A percentile compares a stretch with the other conserved stretches of the same genome.
These are phyloP conservation scores for sheep (Ovis aries) DNA, from an alignment of 2,113 vertebrate species.

Conservation along the genomic window ARS-UI_Ramb_v3.0 NC_056055.1:56819001-56819500, in stretches of 20 bases:
- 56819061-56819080: background rate
- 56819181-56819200: background rate
- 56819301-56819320: conserved; percentile 55
- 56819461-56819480: conserved; percentile 69
- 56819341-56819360: conserved; percentile 21
- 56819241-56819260: conserved; percentile 62
- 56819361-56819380: conserved; percentile 30
- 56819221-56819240: conserved; percentile 34
- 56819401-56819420: conserved; percentile 69
- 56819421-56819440: conserved; percentile 60
- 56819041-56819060: background rate
- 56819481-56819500: conserved; percentile 62
- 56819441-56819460: conserved; percentile 72
- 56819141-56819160: conserved; percentile 35
- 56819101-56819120: background rate
- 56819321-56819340: conserved; percentile 40
- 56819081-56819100: background rate
- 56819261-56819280: conserved; percentile 47
- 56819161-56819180: conserved; percentile 37
- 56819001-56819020: background rate
- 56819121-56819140: background rate
- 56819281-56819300: conserved; percentile 57
- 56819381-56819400: conserved; percentile 69
- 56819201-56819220: conserved; percentile 45
- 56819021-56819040: background rate